These are phyloP conservation scores for Apamea epomidion DNA, from an alignment of 2,888 invertebrate genomes.

Conservation along the genomic window DNA sequence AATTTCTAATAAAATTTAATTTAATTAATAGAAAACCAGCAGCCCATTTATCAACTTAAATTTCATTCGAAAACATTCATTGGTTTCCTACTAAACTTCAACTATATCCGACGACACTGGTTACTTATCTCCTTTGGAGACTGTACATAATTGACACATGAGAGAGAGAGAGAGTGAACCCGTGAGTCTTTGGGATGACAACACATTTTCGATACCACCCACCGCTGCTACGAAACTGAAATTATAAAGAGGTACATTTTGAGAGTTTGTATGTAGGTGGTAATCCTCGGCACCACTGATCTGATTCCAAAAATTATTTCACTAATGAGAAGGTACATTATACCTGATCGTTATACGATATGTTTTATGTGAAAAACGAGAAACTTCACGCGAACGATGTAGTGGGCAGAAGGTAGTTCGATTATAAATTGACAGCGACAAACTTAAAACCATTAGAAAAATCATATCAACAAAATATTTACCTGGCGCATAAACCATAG, in stretches of 20 bases:
- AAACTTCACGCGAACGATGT: not conserved
- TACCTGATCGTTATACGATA: not conserved
- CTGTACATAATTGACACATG: no score
- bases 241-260: no score
- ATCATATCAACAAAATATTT: conserved; percentile 7
- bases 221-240: not conserved
- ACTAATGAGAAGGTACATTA: not conserved
- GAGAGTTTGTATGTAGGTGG: no score
- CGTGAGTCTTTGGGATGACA: not conserved
- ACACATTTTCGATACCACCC: not conserved
- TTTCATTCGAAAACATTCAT: no score
- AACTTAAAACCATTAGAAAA: not conserved
- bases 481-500: conserved; percentile 68
- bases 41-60: no score
- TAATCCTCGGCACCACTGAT: not conserved
- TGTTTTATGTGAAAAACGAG: not conserved
- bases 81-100: no score
- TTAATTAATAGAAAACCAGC: no score
- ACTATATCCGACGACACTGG: no score
- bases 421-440: not conserved
- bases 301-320: not conserved
- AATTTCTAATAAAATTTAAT: no score
- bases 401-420: not conserved
- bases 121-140: no score
- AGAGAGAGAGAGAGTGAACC: no score